Base-by-base conservation (phyloP, 2,888 invertebrate species). In the Bhutanitis thaidina region DNA sequence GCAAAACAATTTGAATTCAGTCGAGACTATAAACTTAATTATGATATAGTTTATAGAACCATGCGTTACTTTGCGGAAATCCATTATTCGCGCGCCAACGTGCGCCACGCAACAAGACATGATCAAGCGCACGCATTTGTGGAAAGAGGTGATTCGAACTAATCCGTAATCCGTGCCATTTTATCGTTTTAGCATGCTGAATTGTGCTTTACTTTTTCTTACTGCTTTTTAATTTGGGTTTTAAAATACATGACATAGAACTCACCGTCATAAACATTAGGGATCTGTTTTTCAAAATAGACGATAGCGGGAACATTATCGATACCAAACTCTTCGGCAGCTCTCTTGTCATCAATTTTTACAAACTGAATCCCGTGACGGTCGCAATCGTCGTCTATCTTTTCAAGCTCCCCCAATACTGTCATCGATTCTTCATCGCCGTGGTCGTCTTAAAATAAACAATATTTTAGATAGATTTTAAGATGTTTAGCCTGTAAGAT, bases 311-410 rank as follows among this genome's bases (percentile, higher is more conserved):
- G 97, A 47, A 94, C 83, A 44, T 92, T 89, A 67, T 97, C 96
- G 62, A 97, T 94, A 58, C 97, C 97, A 78, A 95, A 97, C 56
- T 96, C 95, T 58, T 91, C 92, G 45, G 96, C 95, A n/a, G 96
- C 95, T 62, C 93, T 93, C 35, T 91, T 89, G 77, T 97, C 97
- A 69, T 97, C 97, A 62, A 97, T 97, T 87, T 97, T 97, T 36
- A 97, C 97, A 77, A 97, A 97, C 77, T 96, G 96, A 65, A 97
- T 97, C 53, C 96, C 96, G 71, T 96, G 95, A 65, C 95, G 94
- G 80, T 97, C 97, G 76, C 96, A 96, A 78, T 97, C 97, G 79
- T 97, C 97, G 79, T 97, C 97, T 69, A 97, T 97, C 84, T 96
- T 96, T 84, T 97, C 97, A 63, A 97, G 90, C 81, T 97, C 97